Evolutionary conservation across 2,797 vertebrate genomes (phyloP).

Genomic region (Bucorvus abyssinicus): DNA sequence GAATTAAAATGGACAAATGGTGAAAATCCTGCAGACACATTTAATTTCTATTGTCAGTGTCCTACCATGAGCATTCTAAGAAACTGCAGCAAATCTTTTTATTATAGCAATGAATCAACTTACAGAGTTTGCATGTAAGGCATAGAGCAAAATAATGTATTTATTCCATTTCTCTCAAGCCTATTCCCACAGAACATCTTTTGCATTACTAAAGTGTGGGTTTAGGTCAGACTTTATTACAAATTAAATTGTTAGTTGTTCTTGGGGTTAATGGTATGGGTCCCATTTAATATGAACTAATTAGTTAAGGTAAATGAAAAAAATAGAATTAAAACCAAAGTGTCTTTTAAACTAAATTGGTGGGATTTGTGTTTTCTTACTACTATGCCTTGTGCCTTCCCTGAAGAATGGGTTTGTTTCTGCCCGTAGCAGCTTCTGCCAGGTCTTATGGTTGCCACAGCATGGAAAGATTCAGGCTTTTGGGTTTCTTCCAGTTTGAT

Average conservation of each 20-base stretch:
- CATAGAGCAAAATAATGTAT: background rate
- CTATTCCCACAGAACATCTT: background rate
- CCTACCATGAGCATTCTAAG: background rate
- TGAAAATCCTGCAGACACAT: background rate
- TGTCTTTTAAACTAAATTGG: background rate
- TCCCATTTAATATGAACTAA: background rate
- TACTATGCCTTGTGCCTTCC: background rate
- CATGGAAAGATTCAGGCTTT: background rate
- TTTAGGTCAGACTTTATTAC: background rate
- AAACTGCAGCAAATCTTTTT: background rate
- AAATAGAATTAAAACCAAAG: background rate
- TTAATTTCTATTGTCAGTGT: background rate
- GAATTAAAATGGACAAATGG: background rate
- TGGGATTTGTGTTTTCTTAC: background rate
- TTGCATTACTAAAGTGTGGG: background rate
- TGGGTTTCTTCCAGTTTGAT: accelerated
- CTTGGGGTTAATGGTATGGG: background rate
- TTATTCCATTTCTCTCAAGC: background rate
- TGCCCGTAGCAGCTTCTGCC: background rate
- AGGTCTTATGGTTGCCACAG: background rate
- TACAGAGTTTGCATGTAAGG: background rate
- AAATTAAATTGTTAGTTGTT: background rate
- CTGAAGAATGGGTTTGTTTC: background rate
- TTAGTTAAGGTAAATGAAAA: background rate
- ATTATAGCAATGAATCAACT: background rate